These are phyloP conservation scores for Enteromius treurensis DNA, from an alignment of 2,797 vertebrate genomes.

Conservation along the genomic window DNA sequence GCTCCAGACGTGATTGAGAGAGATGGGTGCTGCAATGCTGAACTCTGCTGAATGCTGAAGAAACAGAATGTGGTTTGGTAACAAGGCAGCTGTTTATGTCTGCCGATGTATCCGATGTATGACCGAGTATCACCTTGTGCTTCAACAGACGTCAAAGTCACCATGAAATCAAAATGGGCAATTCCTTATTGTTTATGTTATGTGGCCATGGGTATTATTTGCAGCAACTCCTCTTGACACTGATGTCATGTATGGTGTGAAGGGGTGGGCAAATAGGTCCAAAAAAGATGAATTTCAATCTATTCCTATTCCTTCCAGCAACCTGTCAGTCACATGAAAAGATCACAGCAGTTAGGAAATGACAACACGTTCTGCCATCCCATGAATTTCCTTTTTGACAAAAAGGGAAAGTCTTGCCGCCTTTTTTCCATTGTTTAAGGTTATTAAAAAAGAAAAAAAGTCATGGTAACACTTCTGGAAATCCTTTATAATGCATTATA, in stretches of 20 bases:
- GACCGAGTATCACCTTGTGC: neutral
- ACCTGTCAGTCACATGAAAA: neutral
- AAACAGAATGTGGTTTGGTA: neutral
- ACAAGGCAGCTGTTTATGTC: constrained; percentile 4
- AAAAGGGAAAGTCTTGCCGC: too few species aligned
- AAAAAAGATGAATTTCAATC: neutral
- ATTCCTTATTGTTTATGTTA: neutral
- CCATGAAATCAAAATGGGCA: neutral
- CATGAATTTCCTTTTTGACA: neutral
- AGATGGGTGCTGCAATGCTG: constrained; percentile 29
- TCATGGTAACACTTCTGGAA: too few species aligned
- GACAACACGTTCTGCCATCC: neutral
- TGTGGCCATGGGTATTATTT: neutral
- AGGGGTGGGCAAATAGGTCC: neutral
- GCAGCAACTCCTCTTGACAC: neutral
- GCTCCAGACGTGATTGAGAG: constrained; percentile 15
- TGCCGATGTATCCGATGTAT: neutral
- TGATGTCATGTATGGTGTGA: neutral
- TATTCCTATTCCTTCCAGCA: neutral
- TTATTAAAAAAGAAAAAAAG: too few species aligned
- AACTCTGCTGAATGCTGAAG: constrained; percentile 6
- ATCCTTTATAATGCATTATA: neutral
- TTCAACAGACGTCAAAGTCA: neutral
- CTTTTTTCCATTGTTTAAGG: neutral
- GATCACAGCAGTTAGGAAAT: neutral